Percentiles rank a stretch among this genome's conserved stretches.
Conservation (phyloP, 2,113 vertebrate genomes). For the Ovis aries region DNA sequence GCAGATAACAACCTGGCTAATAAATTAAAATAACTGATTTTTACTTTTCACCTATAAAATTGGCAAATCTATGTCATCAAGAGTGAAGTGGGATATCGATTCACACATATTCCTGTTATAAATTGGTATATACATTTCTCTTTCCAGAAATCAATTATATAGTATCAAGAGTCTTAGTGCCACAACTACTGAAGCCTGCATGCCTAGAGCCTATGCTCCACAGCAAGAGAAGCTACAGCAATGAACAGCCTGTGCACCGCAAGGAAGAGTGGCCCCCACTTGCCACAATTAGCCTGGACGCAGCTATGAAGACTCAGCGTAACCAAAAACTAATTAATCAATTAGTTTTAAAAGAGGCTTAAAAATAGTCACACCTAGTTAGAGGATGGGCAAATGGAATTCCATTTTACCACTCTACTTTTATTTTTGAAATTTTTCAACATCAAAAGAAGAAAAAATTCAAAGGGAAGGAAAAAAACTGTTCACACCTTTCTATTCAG, state of each 20-base stretch:
- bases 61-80: background rate
- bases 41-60: background rate
- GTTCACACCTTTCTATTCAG: background rate
- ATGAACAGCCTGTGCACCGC: background rate
- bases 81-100: background rate
- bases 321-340: background rate
- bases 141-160: background rate
- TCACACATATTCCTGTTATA: background rate
- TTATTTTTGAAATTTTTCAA: background rate
- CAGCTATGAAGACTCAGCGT: background rate
- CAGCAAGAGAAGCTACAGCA: background rate
- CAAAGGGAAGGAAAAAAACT: background rate
- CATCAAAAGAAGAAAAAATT: background rate
- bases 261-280: background rate
- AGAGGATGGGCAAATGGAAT: background rate
- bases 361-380: constrained; percentile 8
- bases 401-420: background rate
- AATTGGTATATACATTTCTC: background rate
- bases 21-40: constrained; percentile 25
- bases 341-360: background rate
- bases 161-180: background rate
- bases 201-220: background rate
- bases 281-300: background rate
- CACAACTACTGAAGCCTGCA: background rate
- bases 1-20: background rate